These are phyloP conservation scores for Plectrocnemia conspersa DNA, from an alignment of 1,140 invertebrate species.

Conservation along the genomic window DNA sequence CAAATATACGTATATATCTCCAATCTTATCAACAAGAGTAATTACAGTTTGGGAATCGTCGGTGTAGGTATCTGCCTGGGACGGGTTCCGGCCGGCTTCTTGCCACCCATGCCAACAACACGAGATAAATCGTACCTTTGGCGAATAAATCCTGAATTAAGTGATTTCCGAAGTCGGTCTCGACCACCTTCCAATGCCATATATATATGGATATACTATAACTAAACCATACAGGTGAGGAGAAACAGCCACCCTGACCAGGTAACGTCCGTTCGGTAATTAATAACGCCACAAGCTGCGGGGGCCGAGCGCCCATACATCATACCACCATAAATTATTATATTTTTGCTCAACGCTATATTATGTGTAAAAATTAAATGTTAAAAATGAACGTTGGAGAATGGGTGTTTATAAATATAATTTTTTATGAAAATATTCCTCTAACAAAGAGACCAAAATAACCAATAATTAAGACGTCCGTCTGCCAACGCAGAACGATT, in stretches of 20 bases:
- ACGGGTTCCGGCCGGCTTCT: too few relatives aligned
- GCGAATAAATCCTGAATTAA: not conserved
- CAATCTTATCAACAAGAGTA: too few relatives aligned
- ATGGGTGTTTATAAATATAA: not conserved
- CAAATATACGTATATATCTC: too few relatives aligned
- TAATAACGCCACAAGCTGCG: constrained; percentile 25
- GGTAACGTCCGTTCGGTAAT: constrained; percentile 9
- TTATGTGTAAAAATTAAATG: constrained; percentile 2
- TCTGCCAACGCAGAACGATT: constrained; percentile 18
- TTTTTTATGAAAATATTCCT: constrained; percentile 21
- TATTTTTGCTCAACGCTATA: constrained; percentile 10
- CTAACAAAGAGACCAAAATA: constrained; percentile 35
- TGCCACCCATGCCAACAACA: too few relatives aligned
- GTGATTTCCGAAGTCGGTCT: not conserved
- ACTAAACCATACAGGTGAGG: too few relatives aligned
- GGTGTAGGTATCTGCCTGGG: too few relatives aligned
- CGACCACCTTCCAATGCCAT: too few relatives aligned
- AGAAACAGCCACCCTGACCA: not conserved
- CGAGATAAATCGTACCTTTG: not conserved
- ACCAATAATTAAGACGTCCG: constrained; percentile 34
- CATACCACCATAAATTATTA: constrained; percentile 25
- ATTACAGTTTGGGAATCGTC: too few relatives aligned
- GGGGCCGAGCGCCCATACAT: constrained; percentile 16
- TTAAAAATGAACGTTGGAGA: not conserved
- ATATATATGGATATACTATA: too few relatives aligned